phyloP scores from a whole-genome alignment of 1,140 invertebrate genomes.

The Anoplolepis gracilipes region DNA sequence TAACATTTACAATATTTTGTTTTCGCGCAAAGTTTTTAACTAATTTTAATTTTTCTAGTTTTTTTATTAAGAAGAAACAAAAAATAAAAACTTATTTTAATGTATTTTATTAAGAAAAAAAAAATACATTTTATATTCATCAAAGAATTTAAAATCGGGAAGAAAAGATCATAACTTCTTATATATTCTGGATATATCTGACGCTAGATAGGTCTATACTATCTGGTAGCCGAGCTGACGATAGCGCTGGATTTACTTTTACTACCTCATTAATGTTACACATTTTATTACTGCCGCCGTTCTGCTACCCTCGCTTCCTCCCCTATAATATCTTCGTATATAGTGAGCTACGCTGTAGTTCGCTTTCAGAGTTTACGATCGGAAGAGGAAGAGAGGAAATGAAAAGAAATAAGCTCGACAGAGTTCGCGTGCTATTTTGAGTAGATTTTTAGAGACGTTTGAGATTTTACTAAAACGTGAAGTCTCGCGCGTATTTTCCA shows the following conservation, averaged over 20 bases:
- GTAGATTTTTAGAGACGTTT: constrained; percentile 24
- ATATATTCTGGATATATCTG: constrained; percentile 4
- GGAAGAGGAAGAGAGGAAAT: constrained; percentile 59
- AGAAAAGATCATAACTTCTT: not conserved
- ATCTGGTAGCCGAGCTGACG: constrained; percentile 68
- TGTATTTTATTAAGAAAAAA: not conserved
- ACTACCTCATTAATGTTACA: constrained; percentile 83
- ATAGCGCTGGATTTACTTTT: constrained; percentile 82
- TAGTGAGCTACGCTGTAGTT: constrained; percentile 61
- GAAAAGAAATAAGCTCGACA: constrained; percentile 42
- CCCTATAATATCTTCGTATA: constrained; percentile 67
- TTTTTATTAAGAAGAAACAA: not conserved
- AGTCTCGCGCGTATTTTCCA: not conserved
- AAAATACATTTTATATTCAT: not conserved
- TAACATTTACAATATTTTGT: not conserved
- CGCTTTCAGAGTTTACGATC: constrained; percentile 76
- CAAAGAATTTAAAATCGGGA: not conserved
- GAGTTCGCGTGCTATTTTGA: constrained; percentile 45
- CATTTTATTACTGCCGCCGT: constrained; percentile 80
- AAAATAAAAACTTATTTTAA: not conserved
- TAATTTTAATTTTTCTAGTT: not conserved
- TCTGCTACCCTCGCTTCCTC: constrained; percentile 66
- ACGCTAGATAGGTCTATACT: constrained; percentile 7
- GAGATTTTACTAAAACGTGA: constrained; percentile 13
- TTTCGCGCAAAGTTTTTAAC: not conserved